These are phyloP conservation scores for Echinops telfairi DNA, from an alignment of 2,113 vertebrate species.

Conservation along the genomic window DNA sequence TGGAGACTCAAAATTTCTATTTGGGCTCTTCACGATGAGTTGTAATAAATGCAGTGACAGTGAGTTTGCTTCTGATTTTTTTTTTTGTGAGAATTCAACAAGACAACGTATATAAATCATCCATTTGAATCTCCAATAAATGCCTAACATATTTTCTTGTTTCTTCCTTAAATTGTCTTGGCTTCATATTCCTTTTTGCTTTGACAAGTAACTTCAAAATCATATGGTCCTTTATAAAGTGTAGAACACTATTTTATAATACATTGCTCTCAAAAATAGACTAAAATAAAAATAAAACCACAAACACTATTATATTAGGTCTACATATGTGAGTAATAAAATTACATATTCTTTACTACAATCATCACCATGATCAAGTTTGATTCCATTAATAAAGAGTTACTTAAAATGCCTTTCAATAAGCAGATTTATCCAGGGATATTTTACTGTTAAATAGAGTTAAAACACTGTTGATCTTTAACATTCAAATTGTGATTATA, in stretches of 20 bases:
- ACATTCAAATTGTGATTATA: neutral
- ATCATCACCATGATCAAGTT: neutral
- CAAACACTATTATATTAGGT: neutral
- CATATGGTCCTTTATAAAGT: neutral
- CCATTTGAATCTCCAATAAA: neutral
- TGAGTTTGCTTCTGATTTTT: too few relatives aligned
- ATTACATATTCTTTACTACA: neutral
- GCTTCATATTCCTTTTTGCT: neutral
- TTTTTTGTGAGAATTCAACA: neutral
- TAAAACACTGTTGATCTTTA: neutral
- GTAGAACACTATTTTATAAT: neutral
- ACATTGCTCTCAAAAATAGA: neutral
- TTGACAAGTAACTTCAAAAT: conserved; percentile 4
- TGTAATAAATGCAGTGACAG: too few relatives aligned
- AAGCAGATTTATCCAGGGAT: rapidly evolving
- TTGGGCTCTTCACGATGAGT: too few relatives aligned
- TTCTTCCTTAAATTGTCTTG: conserved; percentile 10
- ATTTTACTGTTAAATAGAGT: neutral
- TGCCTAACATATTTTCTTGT: neutral
- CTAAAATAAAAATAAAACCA: neutral
- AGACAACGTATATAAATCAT: neutral
- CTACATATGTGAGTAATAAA: neutral
- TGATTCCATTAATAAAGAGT: neutral
- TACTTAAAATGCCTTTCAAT: neutral
- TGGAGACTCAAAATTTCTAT: too few relatives aligned